Conservation (phyloP, 2,113 vertebrate species). For the Oncorhynchus masou region DNA sequence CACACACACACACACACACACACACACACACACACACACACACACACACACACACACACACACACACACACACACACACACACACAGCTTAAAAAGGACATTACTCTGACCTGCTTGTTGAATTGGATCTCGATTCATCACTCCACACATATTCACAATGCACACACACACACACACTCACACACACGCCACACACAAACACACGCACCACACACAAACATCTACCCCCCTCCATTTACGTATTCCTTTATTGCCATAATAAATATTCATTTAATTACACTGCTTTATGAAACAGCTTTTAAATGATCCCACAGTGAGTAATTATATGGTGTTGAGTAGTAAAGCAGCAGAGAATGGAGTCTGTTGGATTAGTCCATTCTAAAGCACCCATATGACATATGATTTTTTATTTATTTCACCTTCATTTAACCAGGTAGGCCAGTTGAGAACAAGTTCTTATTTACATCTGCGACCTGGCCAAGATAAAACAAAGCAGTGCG, state of each 20-base stretch:
- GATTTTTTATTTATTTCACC: too few relatives aligned
- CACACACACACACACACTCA: background rate
- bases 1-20: conserved; percentile 14
- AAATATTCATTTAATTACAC: conserved; percentile 9
- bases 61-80: too few relatives aligned
- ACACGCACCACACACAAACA: background rate
- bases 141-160: background rate
- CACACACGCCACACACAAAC: too few relatives aligned
- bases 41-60: too few relatives aligned
- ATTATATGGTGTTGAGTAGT: background rate
- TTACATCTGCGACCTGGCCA: too few relatives aligned
- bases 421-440: too few relatives aligned
- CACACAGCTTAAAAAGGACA: too few relatives aligned
- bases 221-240: background rate
- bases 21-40: background rate
- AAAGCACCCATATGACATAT: background rate
- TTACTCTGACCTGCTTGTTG: too few relatives aligned
- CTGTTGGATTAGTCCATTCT: background rate
- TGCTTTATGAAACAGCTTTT: background rate
- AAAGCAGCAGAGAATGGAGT: background rate
- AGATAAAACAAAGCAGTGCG: too few relatives aligned
- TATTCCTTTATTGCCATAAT: background rate
- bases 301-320: background rate
- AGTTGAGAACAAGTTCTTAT: too few relatives aligned
- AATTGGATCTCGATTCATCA: background rate